These are phyloP conservation scores for Leptatherina wallacei DNA, from an alignment of 2,797 vertebrate genomes.

Conservation along the genomic window DNA sequence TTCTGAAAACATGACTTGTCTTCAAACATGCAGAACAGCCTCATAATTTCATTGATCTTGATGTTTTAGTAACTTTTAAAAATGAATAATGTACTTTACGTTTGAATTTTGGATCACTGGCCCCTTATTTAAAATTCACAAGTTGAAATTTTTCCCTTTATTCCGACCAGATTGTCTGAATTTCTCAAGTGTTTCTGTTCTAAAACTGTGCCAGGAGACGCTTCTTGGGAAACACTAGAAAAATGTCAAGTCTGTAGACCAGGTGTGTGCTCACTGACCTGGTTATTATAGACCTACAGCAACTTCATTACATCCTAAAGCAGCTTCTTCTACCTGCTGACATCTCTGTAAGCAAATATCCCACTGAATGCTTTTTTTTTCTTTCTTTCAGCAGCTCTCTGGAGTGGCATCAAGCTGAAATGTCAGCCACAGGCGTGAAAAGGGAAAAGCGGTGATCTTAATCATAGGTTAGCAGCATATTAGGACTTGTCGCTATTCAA, in stretches of 20 bases:
- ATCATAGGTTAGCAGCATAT: conserved; percentile 51
- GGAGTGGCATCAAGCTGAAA: conserved; percentile 55
- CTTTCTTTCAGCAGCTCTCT: conserved; percentile 22
- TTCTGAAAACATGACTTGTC: conserved; percentile 4
- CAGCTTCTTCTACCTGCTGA: conserved; percentile 60
- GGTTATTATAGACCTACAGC: conserved; percentile 57
- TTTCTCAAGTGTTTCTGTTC: neutral
- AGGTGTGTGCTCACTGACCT: conserved; percentile 78
- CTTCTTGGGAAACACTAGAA: conserved; percentile 24
- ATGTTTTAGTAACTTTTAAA: conserved; percentile 1
- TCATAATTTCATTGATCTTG: neutral
- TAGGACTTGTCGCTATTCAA: conserved; percentile 46
- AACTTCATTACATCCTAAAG: conserved; percentile 65
- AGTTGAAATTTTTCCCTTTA: neutral
- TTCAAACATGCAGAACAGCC: neutral
- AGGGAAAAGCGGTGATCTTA: conserved; percentile 47
- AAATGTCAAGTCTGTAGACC: conserved; percentile 70
- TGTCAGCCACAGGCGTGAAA: conserved; percentile 63
- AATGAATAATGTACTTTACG: neutral
- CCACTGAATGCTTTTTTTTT: conserved; percentile 47
- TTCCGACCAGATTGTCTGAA: neutral
- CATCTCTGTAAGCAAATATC: conserved; percentile 63
- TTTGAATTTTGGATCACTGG: neutral
- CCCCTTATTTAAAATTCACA: neutral
- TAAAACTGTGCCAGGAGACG: conserved; percentile 17